A percentile compares a stretch with the other conserved stretches of the same genome.
These are phyloP conservation scores for Caiman crocodilus DNA, from an alignment of 2,797 vertebrate species.

Conservation along the genomic window DNA sequence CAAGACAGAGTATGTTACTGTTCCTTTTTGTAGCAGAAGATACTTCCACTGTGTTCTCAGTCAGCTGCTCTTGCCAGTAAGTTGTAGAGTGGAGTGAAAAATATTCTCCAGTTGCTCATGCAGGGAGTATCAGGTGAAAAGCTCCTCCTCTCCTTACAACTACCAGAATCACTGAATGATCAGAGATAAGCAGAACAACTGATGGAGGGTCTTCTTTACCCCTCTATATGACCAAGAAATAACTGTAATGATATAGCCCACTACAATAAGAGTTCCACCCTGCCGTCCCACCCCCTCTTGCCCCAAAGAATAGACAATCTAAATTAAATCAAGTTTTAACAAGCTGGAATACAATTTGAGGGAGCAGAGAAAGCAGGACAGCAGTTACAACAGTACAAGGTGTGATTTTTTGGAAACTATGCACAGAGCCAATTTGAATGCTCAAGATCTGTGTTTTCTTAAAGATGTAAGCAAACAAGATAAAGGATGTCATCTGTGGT, in stretches of 20 bases:
- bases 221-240: no score
- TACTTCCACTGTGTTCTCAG: neutral
- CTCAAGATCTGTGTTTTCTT: neutral
- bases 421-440: neutral
- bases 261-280: no score
- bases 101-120: neutral
- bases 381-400: neutral
- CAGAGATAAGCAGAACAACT: neutral
- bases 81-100: neutral
- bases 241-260: no score
- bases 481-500: neutral
- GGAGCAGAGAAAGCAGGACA: neutral
- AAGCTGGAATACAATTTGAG: neutral
- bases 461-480: neutral
- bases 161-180: neutral
- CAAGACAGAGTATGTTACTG: rapidly evolving
- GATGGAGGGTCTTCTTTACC: neutral
- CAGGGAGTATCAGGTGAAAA: neutral
- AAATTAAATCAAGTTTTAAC: neutral
- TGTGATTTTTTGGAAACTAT: neutral
- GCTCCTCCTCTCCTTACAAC: rapidly evolving
- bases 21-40: neutral
- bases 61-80: neutral
- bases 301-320: neutral
- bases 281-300: no score